Base-by-base conservation (phyloP, 2,797 vertebrate genomes). In the Acrossocheilus wenchowensis region DNA sequence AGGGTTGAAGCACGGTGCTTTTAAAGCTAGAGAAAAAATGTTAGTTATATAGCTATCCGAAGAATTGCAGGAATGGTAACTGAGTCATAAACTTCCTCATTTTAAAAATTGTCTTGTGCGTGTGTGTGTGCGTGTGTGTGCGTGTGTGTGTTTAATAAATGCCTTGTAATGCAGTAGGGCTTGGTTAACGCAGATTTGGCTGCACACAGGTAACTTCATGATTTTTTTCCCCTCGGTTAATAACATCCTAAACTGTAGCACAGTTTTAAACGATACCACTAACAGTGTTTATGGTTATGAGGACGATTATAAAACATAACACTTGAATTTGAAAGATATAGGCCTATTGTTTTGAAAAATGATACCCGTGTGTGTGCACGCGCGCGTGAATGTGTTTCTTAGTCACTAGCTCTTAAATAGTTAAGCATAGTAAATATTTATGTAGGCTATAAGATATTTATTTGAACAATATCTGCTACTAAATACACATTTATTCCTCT, bases 41-140 rank as follows among this genome's bases (percentile, higher is more conserved):
- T 17, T 75, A 50, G 9, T 36, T 8, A 82, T 71, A 43, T 21
- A n/a, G 1, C n/a, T 57, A 26, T 43, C 34, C 7, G 5, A 62
- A 1, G 17, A 73, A 73, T 73, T 34, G 10, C 69, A 43, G 52
- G 39, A 45, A 34, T 73, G 39, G 19, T 15, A 14, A 34, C 36
- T 0, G 15, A 5, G 48, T 11, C 23, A 54, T 39, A 39, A 30
- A 36, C 83, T 85, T 85, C 83, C 75, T 85, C 64, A 9, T 69
- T 69, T 68, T 57, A 2, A 6, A 30, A 52, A 26, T 2, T 26
- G 5, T 15, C 39, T 19, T 6, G 14, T 50, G 23, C 11, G 23
- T 12, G 57, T 5, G 3, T 9, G 3, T 10, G 12, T 1, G 60
- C 2, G 26, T 3, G 26, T 8, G 6, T 3, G 23, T 1, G 26